Base-by-base conservation (phyloP, 2,113 vertebrate genomes). In the Forbesichthys agassizii region DNA sequence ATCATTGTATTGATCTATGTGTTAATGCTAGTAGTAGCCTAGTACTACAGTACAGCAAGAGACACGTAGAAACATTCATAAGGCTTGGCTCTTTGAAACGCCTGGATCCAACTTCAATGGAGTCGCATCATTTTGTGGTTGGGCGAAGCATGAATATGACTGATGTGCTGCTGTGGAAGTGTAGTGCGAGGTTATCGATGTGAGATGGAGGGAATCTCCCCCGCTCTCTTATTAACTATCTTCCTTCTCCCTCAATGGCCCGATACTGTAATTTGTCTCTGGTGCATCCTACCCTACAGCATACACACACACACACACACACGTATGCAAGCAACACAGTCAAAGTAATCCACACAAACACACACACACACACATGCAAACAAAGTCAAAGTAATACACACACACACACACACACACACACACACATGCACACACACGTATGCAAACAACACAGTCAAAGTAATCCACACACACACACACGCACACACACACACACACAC, bases 161-260 rank as follows among this genome's bases (percentile, higher is more conserved):
- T 60, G 55, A 33, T 83, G 59, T 74, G 69, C 61, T 14, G 48
- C 57, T 71, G 74, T 65, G 47, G 72, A 78, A 84, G 79, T 81
- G 83, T 65, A 71, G 65, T 68, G 65, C 53, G 64, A 79, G 85
- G 85, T 88, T 88, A 90, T 88, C 73, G 73, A 85, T 81, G 77
- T 9, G 33, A 9, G 54, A 58, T 47, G 73, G 58, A 3, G 20
- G 79, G 75, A 85, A 71, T 74, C 84, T 83, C 63, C 79, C 56
- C 65, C 59, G 69, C 80, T 74, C 82, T 88, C 83, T 89, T 82
- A 88, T 88, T 91, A 89, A 86, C 83, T 84, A 78, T 68, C 76
- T 77, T 84, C 78, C 63, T 68, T 61, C 70, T 73, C 64, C 16
- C 77, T 86, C 82, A 75, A 77, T 91, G 88, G 73, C 78, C 81